Conservation (phyloP, 2,113 vertebrate genomes). For the Cariama cristata region DNA sequence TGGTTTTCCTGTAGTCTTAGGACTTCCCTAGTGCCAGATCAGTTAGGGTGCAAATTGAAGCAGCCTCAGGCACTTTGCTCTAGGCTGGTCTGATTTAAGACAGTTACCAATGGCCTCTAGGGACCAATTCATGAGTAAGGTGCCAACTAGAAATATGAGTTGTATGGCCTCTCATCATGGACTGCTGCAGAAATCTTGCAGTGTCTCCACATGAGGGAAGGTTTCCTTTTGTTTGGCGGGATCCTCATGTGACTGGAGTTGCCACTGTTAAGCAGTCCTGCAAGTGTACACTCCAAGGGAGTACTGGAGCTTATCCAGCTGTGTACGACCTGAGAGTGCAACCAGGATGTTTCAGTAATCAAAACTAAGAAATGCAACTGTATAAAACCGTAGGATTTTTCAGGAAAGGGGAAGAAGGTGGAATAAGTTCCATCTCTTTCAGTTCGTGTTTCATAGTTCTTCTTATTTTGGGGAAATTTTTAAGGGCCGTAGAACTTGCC, state of each 20-base stretch:
- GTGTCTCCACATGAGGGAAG: background rate
- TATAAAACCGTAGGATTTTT: background rate
- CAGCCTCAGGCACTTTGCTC: slow-evolving; percentile 25
- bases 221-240: background rate
- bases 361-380: background rate
- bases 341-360: background rate
- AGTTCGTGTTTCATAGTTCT: background rate
- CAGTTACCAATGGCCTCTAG: background rate
- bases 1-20: background rate
- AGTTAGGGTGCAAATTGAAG: background rate
- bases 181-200: background rate
- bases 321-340: background rate
- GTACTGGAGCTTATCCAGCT: background rate
- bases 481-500: background rate
- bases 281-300: background rate
- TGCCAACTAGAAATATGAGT: background rate
- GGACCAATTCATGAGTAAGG: slow-evolving; percentile 14
- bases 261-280: background rate
- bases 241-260: background rate
- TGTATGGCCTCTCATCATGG: background rate
- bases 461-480: background rate
- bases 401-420: background rate
- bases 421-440: background rate
- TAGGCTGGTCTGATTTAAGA: slow-evolving; percentile 12
- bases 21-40: background rate